A percentile compares a stretch with the other conserved stretches of the same genome.
Conservation (phyloP, 2,113 vertebrate species). For the Capra hircus region DNA sequence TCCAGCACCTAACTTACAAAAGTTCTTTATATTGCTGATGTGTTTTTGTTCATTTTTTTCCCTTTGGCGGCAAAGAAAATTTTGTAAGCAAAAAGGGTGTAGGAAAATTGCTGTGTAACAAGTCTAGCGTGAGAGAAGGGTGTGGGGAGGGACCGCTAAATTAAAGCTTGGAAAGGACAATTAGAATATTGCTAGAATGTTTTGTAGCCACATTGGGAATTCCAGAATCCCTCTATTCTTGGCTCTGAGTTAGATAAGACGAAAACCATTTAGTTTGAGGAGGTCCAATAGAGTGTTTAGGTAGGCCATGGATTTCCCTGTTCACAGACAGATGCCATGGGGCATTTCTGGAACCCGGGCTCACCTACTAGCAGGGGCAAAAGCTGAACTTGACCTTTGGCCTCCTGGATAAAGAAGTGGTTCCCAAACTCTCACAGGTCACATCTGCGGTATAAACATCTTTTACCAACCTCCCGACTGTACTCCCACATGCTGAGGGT, state of each 20-base stretch:
- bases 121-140: background rate
- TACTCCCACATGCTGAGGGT: background rate
- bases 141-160: background rate
- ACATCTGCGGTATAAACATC: background rate
- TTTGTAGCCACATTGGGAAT: background rate
- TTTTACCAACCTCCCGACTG: background rate
- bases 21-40: background rate
- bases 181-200: background rate
- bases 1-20: background rate
- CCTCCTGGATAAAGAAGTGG: background rate
- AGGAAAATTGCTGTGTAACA: slow-evolving; percentile 44
- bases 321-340: background rate
- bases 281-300: background rate
- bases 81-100: slow-evolving; percentile 34
- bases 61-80: slow-evolving; percentile 35
- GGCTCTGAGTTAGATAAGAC: background rate
- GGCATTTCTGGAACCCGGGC: background rate
- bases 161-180: background rate
- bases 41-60: background rate
- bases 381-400: background rate
- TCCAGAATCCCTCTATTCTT: background rate
- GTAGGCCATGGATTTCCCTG: background rate
- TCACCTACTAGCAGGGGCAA: background rate
- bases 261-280: background rate
- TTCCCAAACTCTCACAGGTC: background rate